Conservation (phyloP, 2,888 invertebrate genomes). For the Drosophila quasianomalipes region DNA sequence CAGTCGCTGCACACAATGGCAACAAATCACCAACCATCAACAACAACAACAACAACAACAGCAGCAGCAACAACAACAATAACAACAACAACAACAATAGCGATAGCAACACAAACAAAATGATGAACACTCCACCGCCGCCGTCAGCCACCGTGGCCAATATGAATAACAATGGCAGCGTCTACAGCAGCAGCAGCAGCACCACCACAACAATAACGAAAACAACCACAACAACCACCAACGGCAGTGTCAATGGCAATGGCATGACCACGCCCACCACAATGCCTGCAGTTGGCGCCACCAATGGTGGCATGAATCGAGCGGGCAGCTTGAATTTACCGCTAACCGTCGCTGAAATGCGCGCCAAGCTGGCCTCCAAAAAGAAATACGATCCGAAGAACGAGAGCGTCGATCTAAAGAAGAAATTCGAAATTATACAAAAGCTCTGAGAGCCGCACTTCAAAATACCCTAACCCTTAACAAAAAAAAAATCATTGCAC, state of each 20-base stretch:
- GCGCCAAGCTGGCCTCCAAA: constrained; percentile 93
- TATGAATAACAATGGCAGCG: constrained; percentile 65
- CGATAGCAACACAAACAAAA: constrained; percentile 32
- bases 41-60: constrained; percentile 24
- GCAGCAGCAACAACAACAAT: constrained; percentile 9
- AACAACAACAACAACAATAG: constrained; percentile 21
- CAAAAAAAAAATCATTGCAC: constrained; percentile 24
- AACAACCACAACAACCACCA: constrained; percentile 21
- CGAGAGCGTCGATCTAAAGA: constrained; percentile 94
- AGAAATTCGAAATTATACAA: constrained; percentile 97
- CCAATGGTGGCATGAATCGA: constrained; percentile 56
- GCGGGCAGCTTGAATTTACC: constrained; percentile 89
- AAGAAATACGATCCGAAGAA: constrained; percentile 96
- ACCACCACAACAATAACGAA: constrained; percentile 24
- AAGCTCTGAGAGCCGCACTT: constrained; percentile 89
- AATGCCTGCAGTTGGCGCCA: constrained; percentile 30
- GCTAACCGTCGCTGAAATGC: constrained; percentile 96
- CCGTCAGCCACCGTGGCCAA: constrained; percentile 63
- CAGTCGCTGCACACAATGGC: constrained; percentile 53
- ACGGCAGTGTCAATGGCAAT: constrained; percentile 38
- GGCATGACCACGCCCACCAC: constrained; percentile 42
- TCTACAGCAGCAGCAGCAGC: constrained; percentile 47
- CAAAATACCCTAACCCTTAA: constrained; percentile 1
- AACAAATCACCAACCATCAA: constrained; percentile 51
- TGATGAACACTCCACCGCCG: constrained; percentile 58